Evolutionary conservation across 1,140 invertebrate species (phyloP), one percentile per base, ranked within the genome.

Genomic region (Megathymus violae): DNA sequence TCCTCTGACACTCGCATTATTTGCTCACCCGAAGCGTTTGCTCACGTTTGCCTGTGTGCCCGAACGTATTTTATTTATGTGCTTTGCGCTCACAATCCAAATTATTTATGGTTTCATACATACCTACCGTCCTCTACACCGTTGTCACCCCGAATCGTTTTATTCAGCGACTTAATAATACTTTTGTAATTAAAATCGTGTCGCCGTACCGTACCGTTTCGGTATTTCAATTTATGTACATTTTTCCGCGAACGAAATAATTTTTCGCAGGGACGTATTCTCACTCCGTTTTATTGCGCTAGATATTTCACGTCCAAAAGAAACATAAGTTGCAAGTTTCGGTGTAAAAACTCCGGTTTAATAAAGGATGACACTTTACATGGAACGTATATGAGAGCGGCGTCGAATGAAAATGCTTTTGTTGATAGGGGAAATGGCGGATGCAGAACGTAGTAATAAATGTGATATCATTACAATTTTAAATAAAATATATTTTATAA

Each of bases 171-270:
- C 76, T 84, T 82, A 82, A 86, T 83, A 82, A 80, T 83, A 83
- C 80, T 80, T 82, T 74, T 80, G 80, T 84, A 86, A 86, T 86
- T 86, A 82, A 86, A 84, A 83, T 75, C 71, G 74, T 72, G 67
- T 64, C 64, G 61, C 36, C 78, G 68, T 81, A 78, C 70, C 69
- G n/a, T n/a, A n/a, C 73, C 69, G 56, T 58, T 41, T 27, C 54
- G 69, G 70, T 64, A 64, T 69, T 67, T 48, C 62, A 69, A 78
- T 74, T 80, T 74, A 76, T 69, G 71, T 68, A 63, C 62, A 67
- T 72, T 78, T 73, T 75, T 76, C 52, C 47, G 50, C 31, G 51
- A 67, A 64, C 60, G 60, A 71, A 66, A 67, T 69, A 74, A 76
- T 78, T 80, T 80, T 74, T 77, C 54, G 67, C 44, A 40, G 46